phyloP scores from a whole-genome alignment of 2,797 vertebrate species.

The Orestias chungarensis region DNA sequence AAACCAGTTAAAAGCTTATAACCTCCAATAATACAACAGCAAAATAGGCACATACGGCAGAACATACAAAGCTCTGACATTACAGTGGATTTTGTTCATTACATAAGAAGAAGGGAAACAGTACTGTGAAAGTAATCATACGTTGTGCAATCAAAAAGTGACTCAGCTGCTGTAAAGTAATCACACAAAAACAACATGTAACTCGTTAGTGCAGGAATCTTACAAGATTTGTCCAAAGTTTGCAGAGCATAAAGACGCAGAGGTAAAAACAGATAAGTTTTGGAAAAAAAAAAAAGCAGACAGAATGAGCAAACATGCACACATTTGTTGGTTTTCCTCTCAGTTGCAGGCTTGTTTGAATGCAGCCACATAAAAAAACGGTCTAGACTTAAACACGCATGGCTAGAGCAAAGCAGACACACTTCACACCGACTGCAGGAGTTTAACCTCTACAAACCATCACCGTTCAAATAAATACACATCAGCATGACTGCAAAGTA shows the following conservation, averaged over 20 bases:
- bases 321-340: no score
- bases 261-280: constrained; percentile 15
- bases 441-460: constrained; percentile 33
- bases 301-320: constrained; percentile 1
- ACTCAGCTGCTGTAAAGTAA: not conserved
- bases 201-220: constrained; percentile 21
- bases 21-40: constrained; percentile 48
- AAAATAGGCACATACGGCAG: constrained; percentile 78
- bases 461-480: constrained; percentile 37
- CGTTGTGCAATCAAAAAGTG: constrained; percentile 49
- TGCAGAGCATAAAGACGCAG: constrained; percentile 54
- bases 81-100: constrained; percentile 40
- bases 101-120: constrained; percentile 13
- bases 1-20: constrained; percentile 15
- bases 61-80: constrained; percentile 47
- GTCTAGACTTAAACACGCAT: constrained; percentile 47
- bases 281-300: not conserved
- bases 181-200: constrained; percentile 23
- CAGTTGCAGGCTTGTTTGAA: constrained; percentile 40
- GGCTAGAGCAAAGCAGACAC: constrained; percentile 54
- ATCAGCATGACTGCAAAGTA: constrained; percentile 40
- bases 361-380: constrained; percentile 49
- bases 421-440: constrained; percentile 44
- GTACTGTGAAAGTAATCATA: constrained; percentile 16
- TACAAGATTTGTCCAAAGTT: constrained; percentile 15